phyloP scores from a whole-genome alignment of 2,797 vertebrate species.

The Alcedo atthis region DNA sequence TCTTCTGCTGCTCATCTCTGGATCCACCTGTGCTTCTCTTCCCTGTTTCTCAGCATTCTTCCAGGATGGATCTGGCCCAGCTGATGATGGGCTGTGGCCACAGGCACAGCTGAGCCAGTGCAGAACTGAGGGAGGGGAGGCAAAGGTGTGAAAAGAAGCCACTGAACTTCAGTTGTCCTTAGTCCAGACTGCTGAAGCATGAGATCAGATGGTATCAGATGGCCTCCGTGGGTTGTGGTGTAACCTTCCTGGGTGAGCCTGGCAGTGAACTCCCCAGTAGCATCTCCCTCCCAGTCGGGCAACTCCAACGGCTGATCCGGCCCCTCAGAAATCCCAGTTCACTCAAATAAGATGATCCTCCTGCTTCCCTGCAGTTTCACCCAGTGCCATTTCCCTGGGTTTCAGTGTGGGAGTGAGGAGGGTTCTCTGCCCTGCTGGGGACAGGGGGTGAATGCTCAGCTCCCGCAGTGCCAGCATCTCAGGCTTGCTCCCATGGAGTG shows the following conservation, averaged over 20 bases:
- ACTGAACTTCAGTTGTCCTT: background rate
- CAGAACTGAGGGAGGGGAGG: background rate
- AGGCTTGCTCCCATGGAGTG: accelerated
- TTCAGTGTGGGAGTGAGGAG: background rate
- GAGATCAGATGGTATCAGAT: background rate
- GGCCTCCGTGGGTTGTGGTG: background rate
- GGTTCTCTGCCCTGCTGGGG: background rate
- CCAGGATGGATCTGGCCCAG: background rate
- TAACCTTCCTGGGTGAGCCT: background rate
- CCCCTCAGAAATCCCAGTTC: background rate
- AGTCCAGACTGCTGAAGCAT: background rate
- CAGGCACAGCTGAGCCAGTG: background rate
- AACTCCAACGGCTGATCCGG: background rate
- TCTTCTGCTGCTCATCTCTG: background rate
- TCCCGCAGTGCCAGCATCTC: accelerated
- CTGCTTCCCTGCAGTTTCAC: background rate
- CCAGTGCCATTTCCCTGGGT: background rate
- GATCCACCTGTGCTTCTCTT: background rate
- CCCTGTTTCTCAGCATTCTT: background rate
- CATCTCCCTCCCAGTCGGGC: too few relatives aligned
- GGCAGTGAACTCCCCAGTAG: background rate
- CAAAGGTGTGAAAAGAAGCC: background rate
- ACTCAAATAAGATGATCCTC: background rate
- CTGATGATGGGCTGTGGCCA: background rate
- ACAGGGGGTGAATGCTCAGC: background rate